phyloP scores from a whole-genome alignment of 2,113 vertebrate genomes.

The Laticauda laticaudata region DNA sequence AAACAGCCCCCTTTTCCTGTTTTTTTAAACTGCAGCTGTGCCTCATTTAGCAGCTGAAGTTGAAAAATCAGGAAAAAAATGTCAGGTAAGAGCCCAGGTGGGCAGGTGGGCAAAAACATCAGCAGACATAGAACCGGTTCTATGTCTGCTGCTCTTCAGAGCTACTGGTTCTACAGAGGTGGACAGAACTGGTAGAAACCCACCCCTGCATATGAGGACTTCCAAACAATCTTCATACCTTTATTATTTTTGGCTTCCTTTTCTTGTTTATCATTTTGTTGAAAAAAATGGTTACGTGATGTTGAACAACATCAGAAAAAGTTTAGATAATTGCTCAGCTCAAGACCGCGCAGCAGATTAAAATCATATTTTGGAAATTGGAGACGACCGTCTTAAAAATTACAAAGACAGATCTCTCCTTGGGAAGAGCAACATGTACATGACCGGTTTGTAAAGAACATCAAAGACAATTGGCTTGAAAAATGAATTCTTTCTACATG shows the following conservation, averaged over 20 bases:
- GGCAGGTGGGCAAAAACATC: no score
- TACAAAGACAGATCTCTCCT: neutral
- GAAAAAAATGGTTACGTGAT: neutral
- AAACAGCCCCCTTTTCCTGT: no score
- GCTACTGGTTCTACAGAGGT: no score
- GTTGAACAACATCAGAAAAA: neutral
- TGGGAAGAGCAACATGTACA: neutral
- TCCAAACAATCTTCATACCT: neutral
- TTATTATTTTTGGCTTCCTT: neutral
- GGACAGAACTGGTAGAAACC: no score
- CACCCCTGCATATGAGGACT: neutral
- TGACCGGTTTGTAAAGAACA: slow-evolving; percentile 33
- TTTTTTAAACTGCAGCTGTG: no score
- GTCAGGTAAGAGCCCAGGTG: no score
- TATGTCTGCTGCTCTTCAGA: no score
- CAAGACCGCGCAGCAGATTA: neutral
- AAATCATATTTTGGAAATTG: neutral
- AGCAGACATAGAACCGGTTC: no score
- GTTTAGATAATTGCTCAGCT: neutral
- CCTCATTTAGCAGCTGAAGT: no score
- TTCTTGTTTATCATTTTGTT: neutral
- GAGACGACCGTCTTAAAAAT: neutral
- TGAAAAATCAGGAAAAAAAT: no score
- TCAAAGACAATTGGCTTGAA: slow-evolving; percentile 20
- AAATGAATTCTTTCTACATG: neutral